Base-by-base conservation (phyloP, 2,113 vertebrate species). In the Anolis sagrei region DNA sequence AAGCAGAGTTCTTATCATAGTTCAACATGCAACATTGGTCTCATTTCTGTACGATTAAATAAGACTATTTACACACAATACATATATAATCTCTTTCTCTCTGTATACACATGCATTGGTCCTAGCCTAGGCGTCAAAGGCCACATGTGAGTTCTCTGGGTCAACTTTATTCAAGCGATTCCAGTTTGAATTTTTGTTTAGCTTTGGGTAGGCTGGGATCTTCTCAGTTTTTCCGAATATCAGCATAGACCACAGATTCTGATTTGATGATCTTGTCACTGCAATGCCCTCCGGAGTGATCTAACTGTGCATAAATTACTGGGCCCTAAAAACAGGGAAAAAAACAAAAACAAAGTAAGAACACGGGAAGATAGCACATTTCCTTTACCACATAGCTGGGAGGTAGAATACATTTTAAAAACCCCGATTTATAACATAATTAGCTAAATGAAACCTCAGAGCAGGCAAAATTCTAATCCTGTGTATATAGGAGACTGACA, bases 231-330 rank as follows among this genome's bases (percentile, higher is more conserved):
- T 98, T 99, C 87, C 97, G 97, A 81, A 99, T 99, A 93, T 99
- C 98, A 49, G 98, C 98, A 62, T 99, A 99, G 81, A 99, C 98
- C 95, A 99, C 98, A 8, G 98, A 98, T 93, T 99, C 98, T 69
- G 97, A 98, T 95, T 98, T 99, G 96, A 98, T 98, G 92, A 99
- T 97, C 72, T 97, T 97, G 97, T 95, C 95, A 1, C 96, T 96
- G 93, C 94, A 97, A 89, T 96, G 98, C 90, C 96, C 97, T 73
- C 98, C 98, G 0, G 98, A 99, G 94, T 99, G 98, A 96, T 99
- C 98, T 93, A 99, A 92, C 95, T 99, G 98, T 81, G 98, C 98
- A 44, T 99, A 99, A 95, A 98, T 99, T 97, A 99, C 97, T 95
- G 98, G 98, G 93, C 98, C 98, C 98, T 99, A 95, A 62, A 36